Evolutionary conservation across 1,140 invertebrate genomes (phyloP).

Genomic region (Latrodectus geometricus): DNA sequence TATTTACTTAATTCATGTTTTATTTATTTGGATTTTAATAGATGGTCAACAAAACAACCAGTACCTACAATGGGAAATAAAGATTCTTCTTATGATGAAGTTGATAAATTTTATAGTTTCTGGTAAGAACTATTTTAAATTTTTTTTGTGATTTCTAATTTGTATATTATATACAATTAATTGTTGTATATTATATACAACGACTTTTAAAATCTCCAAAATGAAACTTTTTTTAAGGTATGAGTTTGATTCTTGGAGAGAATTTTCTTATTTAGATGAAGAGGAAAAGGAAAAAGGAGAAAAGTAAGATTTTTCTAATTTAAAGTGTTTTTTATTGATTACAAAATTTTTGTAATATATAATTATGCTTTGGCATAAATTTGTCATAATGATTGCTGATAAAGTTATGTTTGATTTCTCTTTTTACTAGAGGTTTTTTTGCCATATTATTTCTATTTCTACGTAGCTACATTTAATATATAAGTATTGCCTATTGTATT

Average conservation of each 20-base stretch:
- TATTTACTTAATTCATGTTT: too few relatives aligned
- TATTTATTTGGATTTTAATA: slow-evolving; percentile 68
- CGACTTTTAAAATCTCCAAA: background rate
- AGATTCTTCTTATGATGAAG: slow-evolving; percentile 72
- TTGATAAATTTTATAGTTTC: slow-evolving; percentile 74
- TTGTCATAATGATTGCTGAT: too few relatives aligned
- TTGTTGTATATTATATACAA: background rate
- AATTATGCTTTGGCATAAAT: too few relatives aligned
- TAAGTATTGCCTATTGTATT: too few relatives aligned
- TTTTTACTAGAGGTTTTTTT: background rate
- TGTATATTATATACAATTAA: background rate
- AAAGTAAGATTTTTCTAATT: slow-evolving; percentile 71
- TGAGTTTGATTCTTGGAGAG: slow-evolving; percentile 98
- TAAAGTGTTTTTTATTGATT: too few relatives aligned
- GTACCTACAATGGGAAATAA: slow-evolving; percentile 88
- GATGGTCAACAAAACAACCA: slow-evolving; percentile 91
- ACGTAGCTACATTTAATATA: too few relatives aligned
- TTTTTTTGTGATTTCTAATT: background rate
- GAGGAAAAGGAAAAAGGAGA: slow-evolving; percentile 98
- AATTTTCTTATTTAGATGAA: slow-evolving; percentile 99
- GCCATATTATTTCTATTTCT: too few relatives aligned
- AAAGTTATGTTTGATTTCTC: background rate
- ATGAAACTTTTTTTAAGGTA: slow-evolving; percentile 82
- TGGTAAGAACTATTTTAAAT: slow-evolving; percentile 68
- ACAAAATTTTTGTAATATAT: too few relatives aligned